These are phyloP conservation scores for Morinoia aosen DNA, from an alignment of 2,888 invertebrate species.

Conservation along the genomic window DNA sequence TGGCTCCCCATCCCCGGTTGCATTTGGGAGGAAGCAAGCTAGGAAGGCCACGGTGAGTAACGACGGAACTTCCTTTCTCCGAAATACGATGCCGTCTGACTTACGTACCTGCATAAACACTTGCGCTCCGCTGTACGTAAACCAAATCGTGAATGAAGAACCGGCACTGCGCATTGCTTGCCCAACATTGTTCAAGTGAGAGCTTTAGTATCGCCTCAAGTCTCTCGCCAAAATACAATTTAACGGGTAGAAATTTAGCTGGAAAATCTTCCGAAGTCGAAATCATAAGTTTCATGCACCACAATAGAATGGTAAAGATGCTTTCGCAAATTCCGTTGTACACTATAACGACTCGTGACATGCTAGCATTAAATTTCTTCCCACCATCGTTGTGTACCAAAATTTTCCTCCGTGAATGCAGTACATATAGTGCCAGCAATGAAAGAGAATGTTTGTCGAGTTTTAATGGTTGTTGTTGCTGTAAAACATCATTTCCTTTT, in stretches of 20 bases:
- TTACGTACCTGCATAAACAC: slow-evolving; percentile 47
- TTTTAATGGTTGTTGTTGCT: slow-evolving; percentile 12
- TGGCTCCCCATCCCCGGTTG: neutral
- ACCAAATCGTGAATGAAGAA: slow-evolving; percentile 32
- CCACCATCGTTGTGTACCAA: neutral
- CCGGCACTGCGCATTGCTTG: neutral
- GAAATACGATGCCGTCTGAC: slow-evolving; percentile 42
- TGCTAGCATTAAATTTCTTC: neutral
- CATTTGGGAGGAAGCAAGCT: slow-evolving; percentile 24
- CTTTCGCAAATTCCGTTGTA: neutral
- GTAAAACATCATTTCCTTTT: slow-evolving; percentile 13
- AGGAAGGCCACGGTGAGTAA: slow-evolving; percentile 42
- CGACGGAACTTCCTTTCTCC: slow-evolving; percentile 52
- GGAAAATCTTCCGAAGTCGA: neutral
- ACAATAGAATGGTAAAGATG: neutral
- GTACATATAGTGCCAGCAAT: neutral
- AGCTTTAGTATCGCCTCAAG: neutral
- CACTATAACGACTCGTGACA: neutral
- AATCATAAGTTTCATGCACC: neutral
- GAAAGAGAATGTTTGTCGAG: slow-evolving; percentile 13
- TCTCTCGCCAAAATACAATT: neutral
- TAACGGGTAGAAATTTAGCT: neutral
- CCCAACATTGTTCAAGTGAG: neutral
- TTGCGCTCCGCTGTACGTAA: slow-evolving; percentile 36
- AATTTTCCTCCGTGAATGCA: neutral